These are phyloP conservation scores for Triops cancriformis DNA, from an alignment of 1,140 invertebrate species.

Conservation along the genomic window DNA sequence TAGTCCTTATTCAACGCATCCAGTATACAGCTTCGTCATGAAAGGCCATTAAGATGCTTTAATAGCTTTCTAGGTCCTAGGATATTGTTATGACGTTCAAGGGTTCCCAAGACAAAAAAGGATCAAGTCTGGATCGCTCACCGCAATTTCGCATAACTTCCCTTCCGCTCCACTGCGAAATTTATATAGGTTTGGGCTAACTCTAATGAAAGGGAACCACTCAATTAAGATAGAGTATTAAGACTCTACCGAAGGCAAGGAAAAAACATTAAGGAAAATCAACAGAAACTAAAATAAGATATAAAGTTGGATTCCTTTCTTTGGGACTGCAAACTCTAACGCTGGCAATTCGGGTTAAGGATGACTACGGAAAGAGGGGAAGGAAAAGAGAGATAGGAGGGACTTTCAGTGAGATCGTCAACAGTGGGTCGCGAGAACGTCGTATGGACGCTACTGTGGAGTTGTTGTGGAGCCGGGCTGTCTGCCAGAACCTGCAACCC, in stretches of 20 bases:
- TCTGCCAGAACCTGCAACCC: conserved; percentile 12
- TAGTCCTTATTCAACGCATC: background rate
- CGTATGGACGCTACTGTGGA: background rate
- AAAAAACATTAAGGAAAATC: too few relatives aligned
- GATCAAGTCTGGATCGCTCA: background rate
- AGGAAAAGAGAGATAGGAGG: background rate
- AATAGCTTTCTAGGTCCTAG: conserved; percentile 13
- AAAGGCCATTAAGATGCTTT: conserved; percentile 6
- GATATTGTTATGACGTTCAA: background rate
- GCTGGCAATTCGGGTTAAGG: background rate
- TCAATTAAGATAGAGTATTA: too few relatives aligned
- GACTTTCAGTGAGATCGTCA: conserved; percentile 5
- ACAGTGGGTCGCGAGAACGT: background rate
- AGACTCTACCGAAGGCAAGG: too few relatives aligned
- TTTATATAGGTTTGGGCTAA: too few relatives aligned
- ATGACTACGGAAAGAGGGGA: background rate
- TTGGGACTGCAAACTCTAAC: background rate
- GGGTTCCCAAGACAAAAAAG: background rate
- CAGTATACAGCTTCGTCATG: background rate
- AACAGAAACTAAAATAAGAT: too few relatives aligned
- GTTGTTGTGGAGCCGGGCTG: conserved; percentile 11
- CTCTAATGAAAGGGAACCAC: too few relatives aligned
- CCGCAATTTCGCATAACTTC: background rate
- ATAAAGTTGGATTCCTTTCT: background rate
- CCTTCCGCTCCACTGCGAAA: background rate